A percentile compares a stretch with the other conserved stretches of the same genome.
phyloP scores from a whole-genome alignment of 2,113 vertebrate genomes.

The Aphyosemion australe region DNA sequence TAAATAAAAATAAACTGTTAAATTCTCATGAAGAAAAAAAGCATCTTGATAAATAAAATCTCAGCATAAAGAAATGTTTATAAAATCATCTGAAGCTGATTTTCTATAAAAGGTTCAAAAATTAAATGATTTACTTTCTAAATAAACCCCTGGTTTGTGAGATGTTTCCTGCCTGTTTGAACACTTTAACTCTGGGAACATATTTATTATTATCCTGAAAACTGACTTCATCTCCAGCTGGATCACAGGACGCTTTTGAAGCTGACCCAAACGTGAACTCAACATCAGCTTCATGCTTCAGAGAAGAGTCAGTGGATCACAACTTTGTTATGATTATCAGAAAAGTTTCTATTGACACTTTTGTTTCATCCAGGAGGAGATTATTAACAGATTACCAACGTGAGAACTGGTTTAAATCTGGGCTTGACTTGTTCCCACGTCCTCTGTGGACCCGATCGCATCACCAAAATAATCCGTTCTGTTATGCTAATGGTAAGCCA shows the following conservation, averaged over 20 bases:
- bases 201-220: no score
- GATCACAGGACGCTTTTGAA: slow-evolving; percentile 5
- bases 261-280: slow-evolving; percentile 36
- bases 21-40: no score
- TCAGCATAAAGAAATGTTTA: no score
- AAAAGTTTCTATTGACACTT: slow-evolving; percentile 20
- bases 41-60: no score
- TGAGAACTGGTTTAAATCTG: neutral
- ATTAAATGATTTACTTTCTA: no score
- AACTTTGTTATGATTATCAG: slow-evolving; percentile 14
- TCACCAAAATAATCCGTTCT: neutral
- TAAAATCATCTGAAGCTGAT: no score
- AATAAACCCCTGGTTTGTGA: no score
- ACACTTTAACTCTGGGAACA: no score
- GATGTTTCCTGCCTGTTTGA: no score
- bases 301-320: slow-evolving; percentile 24
- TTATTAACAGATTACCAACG: slow-evolving; percentile 33
- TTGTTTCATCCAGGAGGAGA: slow-evolving; percentile 7
- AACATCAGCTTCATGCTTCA: neutral
- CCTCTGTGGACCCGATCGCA: neutral
- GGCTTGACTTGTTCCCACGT: slow-evolving; percentile 24
- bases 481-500: no score
- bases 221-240: neutral
- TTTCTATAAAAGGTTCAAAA: no score
- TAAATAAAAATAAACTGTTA: no score